Base-by-base conservation (phyloP, 2,113 vertebrate genomes). In the Chionomys nivalis region DNA sequence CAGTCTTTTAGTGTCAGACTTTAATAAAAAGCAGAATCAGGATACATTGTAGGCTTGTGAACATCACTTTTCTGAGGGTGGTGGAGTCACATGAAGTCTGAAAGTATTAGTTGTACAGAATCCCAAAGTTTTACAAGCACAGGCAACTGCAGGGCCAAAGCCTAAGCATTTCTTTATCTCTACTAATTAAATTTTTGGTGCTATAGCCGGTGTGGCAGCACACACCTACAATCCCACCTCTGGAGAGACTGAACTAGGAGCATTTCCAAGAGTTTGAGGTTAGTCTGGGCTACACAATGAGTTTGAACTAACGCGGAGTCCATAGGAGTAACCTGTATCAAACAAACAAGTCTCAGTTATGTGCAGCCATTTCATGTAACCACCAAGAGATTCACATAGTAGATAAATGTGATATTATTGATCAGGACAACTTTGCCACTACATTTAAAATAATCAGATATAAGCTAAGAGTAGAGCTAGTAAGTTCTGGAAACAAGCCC, bases 21-120 rank as follows among this genome's bases (percentile, higher is more conserved):
- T 89, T 73, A 95, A 77, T 81, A 91, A 93, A 97, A 78, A 87
- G 93, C 4, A 73, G 70, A 93, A 42, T 42, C 17, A 77, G 14
- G 24, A 61, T 91, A 91, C 81, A 26, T 86, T 82, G 5, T 68
- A 86, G 12, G 1, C 42, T 94, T 87, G 76, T 90, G 12, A 23
- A 49, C 42, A 47, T 14, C 7, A 16, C 8, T 76, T 90, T 86
- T 88, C 33, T 68, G 28, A 16, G 44, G 7, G 3, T 19, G 5
- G 4, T 23, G 68, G 72, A 90, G 36, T 8, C 36, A 85, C 12
- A 19, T 61, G 7, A 89, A 82, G 16, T 76, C 11, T 75, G 47
- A 93, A 94, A 76, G 14, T 68, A 70, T 39, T 70, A 92, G 19
- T 82, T 86, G 5, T 86, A 10, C 3, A 73, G 89, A 72, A 23